Evolutionary conservation across 1,140 invertebrate genomes (phyloP).

Genomic region (Ooceraea biroi): DNA sequence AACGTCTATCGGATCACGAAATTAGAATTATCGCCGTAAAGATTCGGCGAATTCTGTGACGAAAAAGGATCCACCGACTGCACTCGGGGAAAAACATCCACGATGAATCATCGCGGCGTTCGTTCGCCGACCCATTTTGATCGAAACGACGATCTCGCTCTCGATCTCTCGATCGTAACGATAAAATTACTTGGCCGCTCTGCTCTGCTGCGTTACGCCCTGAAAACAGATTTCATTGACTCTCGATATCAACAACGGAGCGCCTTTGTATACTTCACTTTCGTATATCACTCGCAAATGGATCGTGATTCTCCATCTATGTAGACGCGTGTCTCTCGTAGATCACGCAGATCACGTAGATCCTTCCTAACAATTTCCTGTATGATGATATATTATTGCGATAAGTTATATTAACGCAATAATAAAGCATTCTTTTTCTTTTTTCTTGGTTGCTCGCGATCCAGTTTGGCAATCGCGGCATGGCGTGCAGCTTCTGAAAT

Average conservation of each 20-base stretch:
- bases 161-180: not conserved
- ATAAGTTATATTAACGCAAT: no score
- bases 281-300: not conserved
- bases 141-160: not conserved
- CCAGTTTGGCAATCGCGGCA: no score
- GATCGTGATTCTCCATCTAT: not conserved
- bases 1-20: not conserved
- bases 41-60: slow-evolving; percentile 49
- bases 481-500: no score
- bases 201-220: not conserved
- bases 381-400: no score
- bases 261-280: not conserved
- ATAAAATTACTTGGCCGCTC: slow-evolving; percentile 33
- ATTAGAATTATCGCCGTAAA: slow-evolving; percentile 48
- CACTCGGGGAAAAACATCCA: slow-evolving; percentile 14
- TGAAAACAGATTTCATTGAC: slow-evolving; percentile 8
- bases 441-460: no score
- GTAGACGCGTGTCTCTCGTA: not conserved
- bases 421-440: no score
- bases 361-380: not conserved
- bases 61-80: not conserved
- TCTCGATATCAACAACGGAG: not conserved
- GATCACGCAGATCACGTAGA: no score
- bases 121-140: slow-evolving; percentile 3
- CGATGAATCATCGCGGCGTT: slow-evolving; percentile 4